A percentile compares a stretch with the other conserved stretches of the same genome.
These are phyloP conservation scores for Bambusicola thoracicus DNA, from an alignment of 2,113 vertebrate species.

Conservation along the genomic window DNA sequence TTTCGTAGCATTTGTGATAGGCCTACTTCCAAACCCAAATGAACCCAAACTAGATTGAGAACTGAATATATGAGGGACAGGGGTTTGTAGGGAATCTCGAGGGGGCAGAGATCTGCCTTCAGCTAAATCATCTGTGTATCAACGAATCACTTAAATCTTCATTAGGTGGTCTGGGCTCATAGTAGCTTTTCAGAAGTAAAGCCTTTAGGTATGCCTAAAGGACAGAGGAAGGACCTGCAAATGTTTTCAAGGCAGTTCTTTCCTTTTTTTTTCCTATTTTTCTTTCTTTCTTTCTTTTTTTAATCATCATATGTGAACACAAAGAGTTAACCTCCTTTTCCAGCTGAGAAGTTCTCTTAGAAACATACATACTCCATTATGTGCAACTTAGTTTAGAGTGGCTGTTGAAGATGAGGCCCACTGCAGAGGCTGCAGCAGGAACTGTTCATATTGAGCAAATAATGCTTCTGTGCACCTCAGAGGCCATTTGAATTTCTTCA, in stretches of 20 bases:
- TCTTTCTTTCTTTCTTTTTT: not conserved
- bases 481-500: not conserved
- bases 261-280: no score
- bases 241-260: not conserved
- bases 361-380: not conserved
- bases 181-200: constrained; percentile 7
- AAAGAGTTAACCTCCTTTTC: not conserved
- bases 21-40: not conserved
- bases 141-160: not conserved
- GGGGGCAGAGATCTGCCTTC: not conserved
- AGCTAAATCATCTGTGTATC: not conserved
- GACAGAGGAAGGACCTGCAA: not conserved
- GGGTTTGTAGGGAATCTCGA: not conserved
- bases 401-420: not conserved
- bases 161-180: not conserved
- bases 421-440: not conserved
- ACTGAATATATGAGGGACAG: not conserved
- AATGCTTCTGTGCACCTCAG: not conserved
- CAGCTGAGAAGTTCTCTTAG: not conserved
- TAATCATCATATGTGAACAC: not conserved
- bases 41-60: not conserved
- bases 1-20: not conserved
- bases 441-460: not conserved
- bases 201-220: not conserved
- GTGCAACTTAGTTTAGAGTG: not conserved